Evolutionary conservation across 2,113 vertebrate species (phyloP).

Genomic region (Periophthalmus modestus): DNA sequence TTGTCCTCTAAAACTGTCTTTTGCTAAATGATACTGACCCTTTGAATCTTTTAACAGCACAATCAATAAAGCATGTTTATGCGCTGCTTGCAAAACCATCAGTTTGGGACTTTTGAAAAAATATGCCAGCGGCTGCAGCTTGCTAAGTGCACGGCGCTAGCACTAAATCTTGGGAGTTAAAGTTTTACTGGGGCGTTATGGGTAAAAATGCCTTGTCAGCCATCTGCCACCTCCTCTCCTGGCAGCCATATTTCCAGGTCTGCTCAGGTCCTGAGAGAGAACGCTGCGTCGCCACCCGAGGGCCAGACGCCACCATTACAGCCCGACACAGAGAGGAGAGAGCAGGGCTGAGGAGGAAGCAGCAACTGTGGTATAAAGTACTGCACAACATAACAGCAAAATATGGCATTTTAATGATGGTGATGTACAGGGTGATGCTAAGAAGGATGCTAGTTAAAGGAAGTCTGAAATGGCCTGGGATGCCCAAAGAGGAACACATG

Average conservation of each 20-base stretch:
- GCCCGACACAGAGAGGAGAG: slow-evolving; percentile 58
- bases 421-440: slow-evolving; percentile 12
- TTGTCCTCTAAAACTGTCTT: slow-evolving; percentile 95
- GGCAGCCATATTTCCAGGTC: slow-evolving; percentile 97
- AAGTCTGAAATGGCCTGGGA: neutral
- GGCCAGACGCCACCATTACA: slow-evolving; percentile 88
- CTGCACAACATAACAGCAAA: slow-evolving; percentile 14
- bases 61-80: slow-evolving; percentile 99
- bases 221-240: slow-evolving; percentile 98
- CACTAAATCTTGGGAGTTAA: slow-evolving; percentile 99
- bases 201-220: slow-evolving; percentile 99
- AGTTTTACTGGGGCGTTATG: slow-evolving; percentile 99
- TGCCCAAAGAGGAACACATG: neutral
- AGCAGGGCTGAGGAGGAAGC: slow-evolving; percentile 36
- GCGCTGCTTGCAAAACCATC: slow-evolving; percentile 96
- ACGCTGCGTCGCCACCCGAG: slow-evolving; percentile 84
- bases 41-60: slow-evolving; percentile 97
- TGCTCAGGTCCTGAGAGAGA: slow-evolving; percentile 85
- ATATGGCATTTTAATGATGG: slow-evolving; percentile 16
- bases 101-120: slow-evolving; percentile 94
- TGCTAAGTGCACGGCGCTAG: slow-evolving; percentile 92
- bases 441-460: neutral
- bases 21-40: slow-evolving; percentile 96
- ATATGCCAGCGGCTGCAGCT: slow-evolving; percentile 95
- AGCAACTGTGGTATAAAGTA: slow-evolving; percentile 64